Evolutionary conservation across 2,888 invertebrate species (phyloP).

Genomic region (Phytoseiulus persimilis): DNA sequence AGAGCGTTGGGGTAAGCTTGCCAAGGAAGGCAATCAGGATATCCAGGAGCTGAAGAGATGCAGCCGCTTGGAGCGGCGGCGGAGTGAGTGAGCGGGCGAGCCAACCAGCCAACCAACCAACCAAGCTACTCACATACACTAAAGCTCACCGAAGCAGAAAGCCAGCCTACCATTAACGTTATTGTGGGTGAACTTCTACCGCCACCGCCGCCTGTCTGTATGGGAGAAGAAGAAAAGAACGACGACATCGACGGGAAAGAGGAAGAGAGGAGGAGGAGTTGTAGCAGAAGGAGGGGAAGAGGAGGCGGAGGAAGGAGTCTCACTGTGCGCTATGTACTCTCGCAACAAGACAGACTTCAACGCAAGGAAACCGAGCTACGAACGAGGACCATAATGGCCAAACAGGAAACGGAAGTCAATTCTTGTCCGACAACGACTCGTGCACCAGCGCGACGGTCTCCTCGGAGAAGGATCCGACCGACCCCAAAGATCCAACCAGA

Average conservation of each 20-base stretch:
- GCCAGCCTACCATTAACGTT: conserved; percentile 22
- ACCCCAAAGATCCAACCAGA: background rate
- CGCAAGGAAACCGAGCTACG: background rate
- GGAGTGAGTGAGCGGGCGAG: background rate
- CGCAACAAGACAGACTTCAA: background rate
- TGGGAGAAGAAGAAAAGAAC: background rate
- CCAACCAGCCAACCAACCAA: background rate
- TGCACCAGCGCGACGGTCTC: background rate
- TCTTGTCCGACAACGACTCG: conserved; percentile 23
- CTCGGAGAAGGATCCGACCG: background rate
- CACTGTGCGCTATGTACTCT: background rate
- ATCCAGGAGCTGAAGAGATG: background rate
- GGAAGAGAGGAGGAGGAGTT: too few relatives aligned
- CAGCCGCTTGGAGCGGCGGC: background rate
- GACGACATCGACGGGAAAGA: background rate
- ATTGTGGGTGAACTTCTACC: conserved; percentile 10
- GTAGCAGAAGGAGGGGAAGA: too few relatives aligned
- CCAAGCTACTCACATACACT: background rate
- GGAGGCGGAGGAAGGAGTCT: background rate
- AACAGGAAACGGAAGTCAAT: conserved; percentile 39
- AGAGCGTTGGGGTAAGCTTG: background rate
- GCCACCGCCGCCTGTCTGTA: background rate
- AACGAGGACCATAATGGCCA: conserved; percentile 37
- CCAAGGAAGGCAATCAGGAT: background rate
- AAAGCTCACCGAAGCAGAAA: conserved; percentile 24